Base-by-base conservation (phyloP, 2,113 vertebrate species). In the Aramus guarauna region DNA sequence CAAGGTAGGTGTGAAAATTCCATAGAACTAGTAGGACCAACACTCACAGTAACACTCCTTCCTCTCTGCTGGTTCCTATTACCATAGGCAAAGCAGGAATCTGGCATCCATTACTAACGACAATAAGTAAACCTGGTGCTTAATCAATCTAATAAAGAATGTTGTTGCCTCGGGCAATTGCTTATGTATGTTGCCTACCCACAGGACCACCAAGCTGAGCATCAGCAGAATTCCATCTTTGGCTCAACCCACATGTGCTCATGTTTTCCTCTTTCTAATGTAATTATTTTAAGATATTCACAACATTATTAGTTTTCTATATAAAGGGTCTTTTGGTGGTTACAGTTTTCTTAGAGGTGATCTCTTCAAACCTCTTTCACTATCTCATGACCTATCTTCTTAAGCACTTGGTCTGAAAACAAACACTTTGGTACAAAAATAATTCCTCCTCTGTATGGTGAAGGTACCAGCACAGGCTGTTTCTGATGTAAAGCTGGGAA, bases 161-260 rank as follows among this genome's bases (percentile, higher is more conserved):
- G 92, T 93, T 86, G 91, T 79, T 76, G 75, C 96, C 84, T 90
- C 85, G 93, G 81, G 53, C 72, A 95, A 95, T 96, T 96, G 97
- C 91, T 95, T 96, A 88, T 97, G 84, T 90, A 85, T 96, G 97
- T 92, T 95, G 89, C 94, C 91, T 96, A 68, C 91, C 93, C 97
- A 94, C 91, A 96, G 91, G 97, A 97, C 94, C 94, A 96, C 97
- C 97, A 97, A 85, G 95, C 93, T 83, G 74, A 96, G 79, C 94
- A 85, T 92, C 93, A 85, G 89, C 93, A 92, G 81, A 96, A 95
- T 96, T 97, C 94, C 78, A 16, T 92, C 71, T 73, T 27, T 58
- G 71, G 87, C 81, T 96, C 84, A 96, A 59, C 56, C 69, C 89
- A 83, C 89, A 96, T 95, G 73, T 85, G 71, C 74, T 97, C 23